phyloP scores from a whole-genome alignment of 2,888 invertebrate genomes.

The Pandemis heparana region DNA sequence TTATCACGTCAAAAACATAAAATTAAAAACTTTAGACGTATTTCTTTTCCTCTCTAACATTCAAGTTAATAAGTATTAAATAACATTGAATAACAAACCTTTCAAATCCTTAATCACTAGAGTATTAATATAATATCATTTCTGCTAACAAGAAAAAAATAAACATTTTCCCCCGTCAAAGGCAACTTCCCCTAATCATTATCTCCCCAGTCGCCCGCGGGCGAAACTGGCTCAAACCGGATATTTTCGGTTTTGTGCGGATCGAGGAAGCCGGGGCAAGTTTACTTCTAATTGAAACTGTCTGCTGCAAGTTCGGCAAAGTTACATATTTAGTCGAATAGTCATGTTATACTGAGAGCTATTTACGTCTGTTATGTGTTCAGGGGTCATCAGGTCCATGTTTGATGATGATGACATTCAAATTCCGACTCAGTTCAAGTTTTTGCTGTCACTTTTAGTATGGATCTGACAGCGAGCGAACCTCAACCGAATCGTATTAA shows the following conservation, averaged over 20 bases:
- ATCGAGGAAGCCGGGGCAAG: conserved; percentile 9
- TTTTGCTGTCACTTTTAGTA: too few species aligned
- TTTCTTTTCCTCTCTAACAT: not conserved
- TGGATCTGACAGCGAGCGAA: too few species aligned
- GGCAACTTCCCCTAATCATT: conserved; percentile 52
- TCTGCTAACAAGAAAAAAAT: conserved; percentile 46
- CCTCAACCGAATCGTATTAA: too few species aligned
- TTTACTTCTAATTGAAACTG: conserved; percentile 17
- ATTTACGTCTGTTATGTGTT: not conserved
- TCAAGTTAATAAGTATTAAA: not conserved
- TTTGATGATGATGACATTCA: too few species aligned
- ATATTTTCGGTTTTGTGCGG: conserved; percentile 38
- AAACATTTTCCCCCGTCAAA: conserved; percentile 52
- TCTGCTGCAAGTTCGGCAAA: conserved; percentile 14
- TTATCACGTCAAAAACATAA: too few species aligned
- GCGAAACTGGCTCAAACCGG: conserved; percentile 44
- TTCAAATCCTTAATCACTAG: conserved; percentile 10
- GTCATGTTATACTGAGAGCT: not conserved
- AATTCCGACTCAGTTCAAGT: too few species aligned
- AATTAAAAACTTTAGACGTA: not conserved
- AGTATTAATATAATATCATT: conserved; percentile 37
- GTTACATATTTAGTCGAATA: not conserved
- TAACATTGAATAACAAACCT: not conserved
- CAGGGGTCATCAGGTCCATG: too few species aligned
- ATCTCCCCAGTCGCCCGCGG: conserved; percentile 44